These are phyloP conservation scores for Apamea sordens DNA, from an alignment of 2,888 invertebrate genomes.

Conservation along the genomic window DNA sequence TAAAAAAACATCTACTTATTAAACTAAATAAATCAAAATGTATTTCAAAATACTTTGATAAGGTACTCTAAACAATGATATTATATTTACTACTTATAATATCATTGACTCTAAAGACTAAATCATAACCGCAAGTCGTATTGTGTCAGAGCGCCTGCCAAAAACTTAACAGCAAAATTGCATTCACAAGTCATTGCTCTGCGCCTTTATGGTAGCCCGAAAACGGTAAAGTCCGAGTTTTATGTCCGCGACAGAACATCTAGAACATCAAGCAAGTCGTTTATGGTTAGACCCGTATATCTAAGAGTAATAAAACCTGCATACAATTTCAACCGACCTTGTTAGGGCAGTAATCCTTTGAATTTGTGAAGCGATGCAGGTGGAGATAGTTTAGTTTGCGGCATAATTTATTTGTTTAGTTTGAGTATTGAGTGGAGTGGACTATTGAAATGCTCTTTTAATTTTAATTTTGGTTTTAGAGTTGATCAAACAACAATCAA, in stretches of 20 bases:
- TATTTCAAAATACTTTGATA: background rate
- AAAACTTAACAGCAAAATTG: conserved; percentile 58
- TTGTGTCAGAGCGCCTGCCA: conserved; percentile 48
- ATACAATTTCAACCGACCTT: conserved; percentile 71
- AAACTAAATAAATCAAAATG: background rate
- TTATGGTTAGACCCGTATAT: conserved; percentile 70
- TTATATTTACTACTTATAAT: too few relatives aligned
- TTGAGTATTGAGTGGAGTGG: background rate
- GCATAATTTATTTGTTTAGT: conserved; percentile 17
- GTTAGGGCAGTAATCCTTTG: conserved; percentile 55
- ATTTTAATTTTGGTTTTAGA: too few relatives aligned
- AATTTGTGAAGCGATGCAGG: conserved; percentile 37
- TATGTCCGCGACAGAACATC: conserved; percentile 61
- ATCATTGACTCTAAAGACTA: background rate
- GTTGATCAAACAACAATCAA: too few relatives aligned
- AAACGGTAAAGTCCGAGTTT: conserved; percentile 63
- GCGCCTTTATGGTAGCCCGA: conserved; percentile 50
- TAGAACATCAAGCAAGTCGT: conserved; percentile 56
- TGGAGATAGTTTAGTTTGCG: background rate
- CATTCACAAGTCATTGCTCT: conserved; percentile 55
- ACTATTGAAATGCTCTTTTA: too few relatives aligned
- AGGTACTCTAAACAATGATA: too few relatives aligned
- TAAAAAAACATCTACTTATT: background rate
- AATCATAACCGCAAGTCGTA: background rate
- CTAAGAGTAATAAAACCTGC: conserved; percentile 72